These are phyloP conservation scores for Lepeophtheirus nordmannii DNA, from an alignment of 2,888 invertebrate species.

Conservation along the genomic window DNA sequence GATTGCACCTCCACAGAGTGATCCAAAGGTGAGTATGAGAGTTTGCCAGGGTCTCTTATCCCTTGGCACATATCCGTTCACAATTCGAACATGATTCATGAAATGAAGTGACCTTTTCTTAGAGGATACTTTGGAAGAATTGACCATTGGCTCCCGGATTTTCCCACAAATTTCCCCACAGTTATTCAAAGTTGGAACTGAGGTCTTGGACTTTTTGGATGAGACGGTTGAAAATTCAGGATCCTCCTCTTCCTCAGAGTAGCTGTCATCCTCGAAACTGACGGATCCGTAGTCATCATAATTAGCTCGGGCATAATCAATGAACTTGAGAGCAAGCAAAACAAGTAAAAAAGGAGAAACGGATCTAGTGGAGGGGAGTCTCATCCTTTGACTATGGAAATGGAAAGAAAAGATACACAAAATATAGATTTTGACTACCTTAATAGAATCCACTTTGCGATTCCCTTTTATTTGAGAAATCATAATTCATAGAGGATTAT, in stretches of 20 bases:
- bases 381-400: no score
- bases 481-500: no score
- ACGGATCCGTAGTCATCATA: not conserved
- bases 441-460: no score
- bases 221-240: no score
- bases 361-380: no score
- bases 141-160: not conserved
- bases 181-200: not conserved
- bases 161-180: not conserved
- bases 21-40: not conserved
- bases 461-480: no score
- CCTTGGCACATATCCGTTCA: not conserved
- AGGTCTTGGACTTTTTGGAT: not conserved
- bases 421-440: no score
- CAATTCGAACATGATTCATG: not conserved
- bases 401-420: no score
- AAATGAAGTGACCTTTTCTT: not conserved
- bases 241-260: not conserved
- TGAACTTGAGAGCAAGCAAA: not conserved
- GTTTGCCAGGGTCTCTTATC: not conserved
- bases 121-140: not conserved
- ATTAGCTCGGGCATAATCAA: not conserved
- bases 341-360: not conserved
- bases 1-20: not conserved
- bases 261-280: not conserved